phyloP scores from a whole-genome alignment of 2,113 vertebrate species.

The Petroica traversi region DNA sequence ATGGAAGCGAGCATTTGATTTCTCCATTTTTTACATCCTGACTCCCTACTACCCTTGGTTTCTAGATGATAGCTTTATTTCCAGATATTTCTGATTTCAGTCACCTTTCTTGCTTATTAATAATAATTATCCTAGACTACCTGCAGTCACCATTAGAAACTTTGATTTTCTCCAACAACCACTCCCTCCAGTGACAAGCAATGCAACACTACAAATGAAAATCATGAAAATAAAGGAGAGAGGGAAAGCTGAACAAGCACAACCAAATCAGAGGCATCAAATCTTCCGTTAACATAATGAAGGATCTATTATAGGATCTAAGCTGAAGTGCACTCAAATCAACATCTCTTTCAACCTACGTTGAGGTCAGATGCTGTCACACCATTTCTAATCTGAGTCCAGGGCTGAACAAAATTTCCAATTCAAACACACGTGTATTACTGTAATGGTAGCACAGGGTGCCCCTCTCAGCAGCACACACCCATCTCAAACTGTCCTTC shows the following conservation, averaged over 20 bases:
- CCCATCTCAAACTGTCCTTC: background rate
- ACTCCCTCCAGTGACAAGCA: background rate
- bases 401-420: background rate
- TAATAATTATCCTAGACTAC: background rate
- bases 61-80: background rate
- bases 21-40: background rate
- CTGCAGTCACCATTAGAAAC: background rate
- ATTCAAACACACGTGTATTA: background rate
- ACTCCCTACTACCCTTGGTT: background rate
- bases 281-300: background rate
- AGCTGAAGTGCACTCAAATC: background rate
- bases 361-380: background rate
- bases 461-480: fast-evolving
- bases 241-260: background rate
- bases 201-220: background rate
- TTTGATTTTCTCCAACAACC: background rate
- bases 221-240: background rate
- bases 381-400: background rate
- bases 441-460: fast-evolving
- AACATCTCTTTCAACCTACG: background rate
- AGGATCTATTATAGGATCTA: background rate
- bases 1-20: background rate
- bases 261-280: background rate
- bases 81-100: background rate
- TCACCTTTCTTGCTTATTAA: background rate